Conservation (phyloP, 2,888 invertebrate genomes). For the Cybosia mesomella region DNA sequence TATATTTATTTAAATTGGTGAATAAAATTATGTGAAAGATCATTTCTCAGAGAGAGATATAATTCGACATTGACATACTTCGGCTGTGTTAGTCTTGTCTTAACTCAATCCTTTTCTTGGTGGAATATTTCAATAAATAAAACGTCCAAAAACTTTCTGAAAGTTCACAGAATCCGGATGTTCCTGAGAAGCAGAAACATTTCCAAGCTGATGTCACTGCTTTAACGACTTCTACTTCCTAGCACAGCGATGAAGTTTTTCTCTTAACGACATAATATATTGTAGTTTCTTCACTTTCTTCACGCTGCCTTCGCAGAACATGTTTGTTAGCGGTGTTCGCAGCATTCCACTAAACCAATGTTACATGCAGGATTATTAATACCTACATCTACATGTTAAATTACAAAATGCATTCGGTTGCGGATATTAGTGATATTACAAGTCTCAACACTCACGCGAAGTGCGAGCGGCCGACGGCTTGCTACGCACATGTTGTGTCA, state of each 20-base stretch:
- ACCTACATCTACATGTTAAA: neutral
- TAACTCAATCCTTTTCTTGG: neutral
- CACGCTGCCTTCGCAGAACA: neutral
- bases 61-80: neutral
- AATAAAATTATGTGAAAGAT: neutral
- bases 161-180: constrained; percentile 1
- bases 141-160: neutral
- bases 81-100: too few species aligned
- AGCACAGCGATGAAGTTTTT: neutral
- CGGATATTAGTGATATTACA: too few species aligned
- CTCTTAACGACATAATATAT: neutral
- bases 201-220: constrained; percentile 14
- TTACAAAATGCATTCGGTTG: neutral
- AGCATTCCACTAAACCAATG: neutral
- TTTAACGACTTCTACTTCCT: constrained; percentile 7
- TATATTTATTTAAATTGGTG: neutral
- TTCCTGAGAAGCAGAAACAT: constrained; percentile 8
- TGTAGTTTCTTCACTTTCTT: neutral
- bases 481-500: neutral
- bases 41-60: neutral
- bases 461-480: neutral
- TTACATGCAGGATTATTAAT: neutral
- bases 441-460: neutral
- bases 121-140: neutral
- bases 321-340: neutral